Base-by-base conservation (phyloP, 1,140 invertebrate species). In the Drusus annulatus region DNA sequence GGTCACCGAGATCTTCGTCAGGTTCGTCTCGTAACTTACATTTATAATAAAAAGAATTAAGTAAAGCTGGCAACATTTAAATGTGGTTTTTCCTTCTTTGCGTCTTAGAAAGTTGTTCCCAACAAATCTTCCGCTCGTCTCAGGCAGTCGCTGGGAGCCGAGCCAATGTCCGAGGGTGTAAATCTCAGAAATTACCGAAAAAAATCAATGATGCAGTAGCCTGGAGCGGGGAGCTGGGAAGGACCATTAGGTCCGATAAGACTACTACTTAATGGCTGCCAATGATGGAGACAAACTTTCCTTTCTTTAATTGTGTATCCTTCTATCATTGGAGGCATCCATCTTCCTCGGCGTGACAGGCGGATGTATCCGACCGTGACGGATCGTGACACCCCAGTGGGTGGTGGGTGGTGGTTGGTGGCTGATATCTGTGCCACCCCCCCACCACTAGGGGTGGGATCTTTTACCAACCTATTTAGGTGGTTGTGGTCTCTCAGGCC, bases 271-370 rank as follows among this genome's bases (percentile, higher is more conserved):
- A 82, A 82, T 82, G 81, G 79, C 74, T 78, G 50, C 21, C 76
- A 31, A 78, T 82, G 81, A 82, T 82, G 80, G 76, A 73, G 81
- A 82, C 36, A 80, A 78, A 78, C 54, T 82, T 80, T 80, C 69
- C 73, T 63, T 80, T 80, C 81, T 82, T 82, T 82, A 82, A 82
- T 82, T 82, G 81, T 82, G 81, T 82, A 80, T 80, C 78, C 76
- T 79, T 79, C 76, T 76, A 80, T 80, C 79, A 80, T 75, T 78
- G 75, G 50, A 45, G 76, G 79, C 81, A 82, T 82, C 78, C 81
- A 80, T 82, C 81, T 82, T 82, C 78, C 58, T 82, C 81, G 19
- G 50, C 45, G 81, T 80, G 81, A 82, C 81, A 82, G 81, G 78
- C 81, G 81, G 60, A 78, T 78, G 78, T 82, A 80, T 58, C 78